These are phyloP conservation scores for Lithosia quadra DNA, from an alignment of 2,888 invertebrate species.

Conservation along the genomic window DNA sequence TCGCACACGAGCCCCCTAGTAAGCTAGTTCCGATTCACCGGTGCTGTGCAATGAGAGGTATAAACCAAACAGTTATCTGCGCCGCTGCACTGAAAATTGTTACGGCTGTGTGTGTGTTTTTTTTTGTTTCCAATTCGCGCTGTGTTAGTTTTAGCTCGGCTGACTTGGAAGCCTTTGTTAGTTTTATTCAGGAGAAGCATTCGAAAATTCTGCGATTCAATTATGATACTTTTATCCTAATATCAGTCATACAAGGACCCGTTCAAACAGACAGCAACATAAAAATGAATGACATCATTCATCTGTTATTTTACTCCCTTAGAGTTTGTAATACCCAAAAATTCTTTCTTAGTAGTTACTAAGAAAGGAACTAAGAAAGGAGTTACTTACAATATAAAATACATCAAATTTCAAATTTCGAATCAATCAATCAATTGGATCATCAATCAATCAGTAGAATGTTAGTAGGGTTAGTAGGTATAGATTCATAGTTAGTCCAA, in stretches of 20 bases:
- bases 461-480: too few species aligned
- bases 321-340: too few species aligned
- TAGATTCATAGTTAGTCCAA: too few species aligned
- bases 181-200: not conserved
- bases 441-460: too few species aligned
- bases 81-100: conserved; percentile 41
- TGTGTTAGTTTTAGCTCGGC: conserved; percentile 28
- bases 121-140: conserved; percentile 35
- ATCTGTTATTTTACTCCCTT: too few species aligned
- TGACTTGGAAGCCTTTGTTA: not conserved
- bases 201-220: not conserved
- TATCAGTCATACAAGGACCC: not conserved
- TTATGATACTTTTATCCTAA: not conserved
- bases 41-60: conserved; percentile 18
- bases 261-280: not conserved
- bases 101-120: conserved; percentile 20
- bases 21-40: conserved; percentile 10
- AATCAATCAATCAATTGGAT: too few species aligned
- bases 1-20: not conserved
- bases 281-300: not conserved
- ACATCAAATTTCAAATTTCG: too few species aligned
- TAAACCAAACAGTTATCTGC: conserved; percentile 41
- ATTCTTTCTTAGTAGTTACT: too few species aligned
- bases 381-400: too few species aligned
- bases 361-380: too few species aligned